Evolutionary conservation across 2,888 invertebrate species (phyloP).

Genomic region (Fabriciana adippe): DNA sequence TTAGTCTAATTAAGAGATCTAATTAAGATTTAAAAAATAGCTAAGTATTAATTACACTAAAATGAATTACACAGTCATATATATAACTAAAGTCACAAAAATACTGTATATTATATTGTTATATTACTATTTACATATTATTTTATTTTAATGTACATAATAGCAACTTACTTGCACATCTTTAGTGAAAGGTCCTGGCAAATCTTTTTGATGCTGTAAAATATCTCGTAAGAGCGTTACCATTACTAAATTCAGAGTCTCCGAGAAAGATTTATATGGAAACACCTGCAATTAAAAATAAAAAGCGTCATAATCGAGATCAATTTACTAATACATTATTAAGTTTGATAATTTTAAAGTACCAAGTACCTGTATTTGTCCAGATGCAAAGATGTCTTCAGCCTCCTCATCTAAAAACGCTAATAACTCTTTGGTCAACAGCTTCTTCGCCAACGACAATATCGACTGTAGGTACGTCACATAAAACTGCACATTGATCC

Average conservation of each 20-base stretch:
- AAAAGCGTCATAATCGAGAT: background rate
- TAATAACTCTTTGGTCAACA: slow-evolving; percentile 92
- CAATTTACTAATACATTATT: background rate
- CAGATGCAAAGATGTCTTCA: slow-evolving; percentile 88
- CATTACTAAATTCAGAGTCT: slow-evolving; percentile 96
- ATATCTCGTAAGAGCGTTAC: slow-evolving; percentile 95
- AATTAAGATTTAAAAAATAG: no score
- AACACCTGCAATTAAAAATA: slow-evolving; percentile 83
- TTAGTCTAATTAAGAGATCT: no score
- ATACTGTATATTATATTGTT: background rate
- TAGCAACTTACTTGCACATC: slow-evolving; percentile 86
- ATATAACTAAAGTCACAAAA: background rate
- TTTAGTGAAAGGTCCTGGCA: slow-evolving; percentile 94
- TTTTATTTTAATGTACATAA: slow-evolving; percentile 1
- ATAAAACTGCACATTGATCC: slow-evolving; percentile 85
- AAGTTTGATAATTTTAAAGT: slow-evolving; percentile 8
- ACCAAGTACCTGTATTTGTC: slow-evolving; percentile 82
- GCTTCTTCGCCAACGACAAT: slow-evolving; percentile 89
- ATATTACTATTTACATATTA: background rate
- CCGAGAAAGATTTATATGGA: slow-evolving; percentile 97
- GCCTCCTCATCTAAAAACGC: slow-evolving; percentile 92
- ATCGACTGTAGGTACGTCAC: slow-evolving; percentile 91
- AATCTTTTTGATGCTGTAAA: slow-evolving; percentile 93
- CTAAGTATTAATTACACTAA: no score
- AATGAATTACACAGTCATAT: no score